Conservation (phyloP, 23 tunicate species). For the Ascidia mentula region DNA sequence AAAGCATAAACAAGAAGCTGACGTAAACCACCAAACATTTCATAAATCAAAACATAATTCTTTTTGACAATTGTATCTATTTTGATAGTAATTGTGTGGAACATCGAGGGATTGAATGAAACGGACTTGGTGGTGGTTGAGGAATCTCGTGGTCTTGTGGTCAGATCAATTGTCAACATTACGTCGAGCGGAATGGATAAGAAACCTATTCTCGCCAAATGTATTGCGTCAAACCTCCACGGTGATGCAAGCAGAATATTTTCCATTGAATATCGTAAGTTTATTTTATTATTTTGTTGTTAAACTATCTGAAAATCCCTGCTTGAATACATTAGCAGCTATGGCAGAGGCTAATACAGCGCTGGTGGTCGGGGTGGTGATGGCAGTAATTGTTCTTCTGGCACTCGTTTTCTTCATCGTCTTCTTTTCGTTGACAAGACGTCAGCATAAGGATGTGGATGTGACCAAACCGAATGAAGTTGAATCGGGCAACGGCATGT, state of each 20-base stretch:
- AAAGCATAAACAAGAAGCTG: too few relatives aligned
- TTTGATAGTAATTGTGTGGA: conserved; percentile 29
- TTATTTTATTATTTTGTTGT: too few relatives aligned
- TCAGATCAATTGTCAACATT: conserved; percentile 24
- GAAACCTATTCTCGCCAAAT: conserved; percentile 16
- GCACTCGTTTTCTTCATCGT: conserved; percentile 8
- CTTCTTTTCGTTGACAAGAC: conserved; percentile 20
- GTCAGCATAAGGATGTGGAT: conserved; percentile 4
- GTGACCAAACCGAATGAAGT: neutral
- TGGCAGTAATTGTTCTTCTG: conserved; percentile 41
- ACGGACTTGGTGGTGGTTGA: conserved; percentile 9
- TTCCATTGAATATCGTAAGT: conserved; percentile 30
- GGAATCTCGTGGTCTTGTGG: neutral
- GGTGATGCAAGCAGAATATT: conserved; percentile 25
- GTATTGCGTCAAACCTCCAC: conserved; percentile 29
- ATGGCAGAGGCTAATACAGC: conserved; percentile 27
- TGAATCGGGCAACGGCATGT: conserved; percentile 11
- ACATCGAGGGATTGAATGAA: conserved; percentile 29
- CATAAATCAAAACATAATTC: too few relatives aligned
- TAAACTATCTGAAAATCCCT: too few relatives aligned
- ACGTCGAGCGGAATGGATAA: conserved; percentile 21
- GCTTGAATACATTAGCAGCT: neutral
- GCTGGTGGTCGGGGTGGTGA: conserved; percentile 47
- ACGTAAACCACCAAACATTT: too few relatives aligned
- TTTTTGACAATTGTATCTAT: neutral